A percentile compares a stretch with the other conserved stretches of the same genome.
These are phyloP conservation scores for Agapetus fuscipes DNA, from an alignment of 2,888 invertebrate species.

Conservation along the genomic window DNA sequence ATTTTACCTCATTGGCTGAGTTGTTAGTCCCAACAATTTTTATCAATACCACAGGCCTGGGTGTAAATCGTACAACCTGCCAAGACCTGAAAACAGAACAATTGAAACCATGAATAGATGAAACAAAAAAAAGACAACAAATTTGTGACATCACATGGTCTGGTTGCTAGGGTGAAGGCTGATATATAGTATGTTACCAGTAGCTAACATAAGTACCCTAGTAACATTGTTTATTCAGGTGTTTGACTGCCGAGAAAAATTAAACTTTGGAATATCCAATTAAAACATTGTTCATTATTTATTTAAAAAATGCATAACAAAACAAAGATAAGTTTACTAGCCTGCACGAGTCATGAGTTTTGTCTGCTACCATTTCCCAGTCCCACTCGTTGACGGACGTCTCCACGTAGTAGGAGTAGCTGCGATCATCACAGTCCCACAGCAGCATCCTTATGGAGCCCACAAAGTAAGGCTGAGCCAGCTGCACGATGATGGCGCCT, in stretches of 20 bases:
- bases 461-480: conserved; percentile 92
- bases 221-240: too few relatives aligned
- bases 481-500: conserved; percentile 89
- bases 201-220: too few relatives aligned
- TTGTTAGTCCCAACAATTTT: conserved; percentile 94
- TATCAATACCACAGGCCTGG: conserved; percentile 84
- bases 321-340: too few relatives aligned
- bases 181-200: too few relatives aligned
- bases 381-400: conserved; percentile 85
- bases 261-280: too few relatives aligned
- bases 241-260: too few relatives aligned
- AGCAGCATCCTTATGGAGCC: conserved; percentile 83
- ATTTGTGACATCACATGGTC: too few relatives aligned
- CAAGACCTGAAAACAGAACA: conserved; percentile 56
- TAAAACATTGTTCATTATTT: too few relatives aligned
- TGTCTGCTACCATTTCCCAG: conserved; percentile 88
- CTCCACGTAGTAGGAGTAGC: conserved; percentile 94
- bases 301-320: too few relatives aligned
- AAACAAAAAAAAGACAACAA: too few relatives aligned
- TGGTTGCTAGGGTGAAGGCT: too few relatives aligned
- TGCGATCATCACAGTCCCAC: conserved; percentile 95
- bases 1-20: conserved; percentile 92
- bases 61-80: conserved; percentile 83
- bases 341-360: conserved; percentile 71
- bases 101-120: too few relatives aligned